These are phyloP conservation scores for Clunio marinus DNA, from an alignment of 2,888 invertebrate species.

Conservation along the genomic window DNA sequence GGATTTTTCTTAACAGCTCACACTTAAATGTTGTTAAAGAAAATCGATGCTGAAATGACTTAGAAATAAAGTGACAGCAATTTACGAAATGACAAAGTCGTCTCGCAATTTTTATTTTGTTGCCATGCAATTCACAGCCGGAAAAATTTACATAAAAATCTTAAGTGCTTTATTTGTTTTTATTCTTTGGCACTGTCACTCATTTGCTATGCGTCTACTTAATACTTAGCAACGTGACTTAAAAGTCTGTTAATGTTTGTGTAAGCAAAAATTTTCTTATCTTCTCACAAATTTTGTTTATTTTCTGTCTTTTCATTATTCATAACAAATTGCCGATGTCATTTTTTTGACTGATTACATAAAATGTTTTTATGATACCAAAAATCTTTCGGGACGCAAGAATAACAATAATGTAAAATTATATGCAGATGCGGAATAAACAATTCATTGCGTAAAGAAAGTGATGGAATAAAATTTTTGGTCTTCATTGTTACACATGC, in stretches of 20 bases:
- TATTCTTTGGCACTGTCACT: not conserved
- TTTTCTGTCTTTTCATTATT: conserved; percentile 2
- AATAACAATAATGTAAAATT: too few relatives aligned
- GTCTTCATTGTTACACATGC: conserved; percentile 30
- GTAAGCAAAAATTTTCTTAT: not conserved
- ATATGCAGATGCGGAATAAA: too few relatives aligned
- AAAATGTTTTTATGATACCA: too few relatives aligned
- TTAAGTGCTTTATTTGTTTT: conserved; percentile 17
- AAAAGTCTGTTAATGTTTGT: not conserved
- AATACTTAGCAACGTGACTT: not conserved
- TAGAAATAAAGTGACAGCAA: not conserved
- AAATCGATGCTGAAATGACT: not conserved
- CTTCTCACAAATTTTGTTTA: not conserved
- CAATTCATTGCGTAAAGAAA: too few relatives aligned
- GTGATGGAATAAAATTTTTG: too few relatives aligned
- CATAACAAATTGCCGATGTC: conserved; percentile 10
- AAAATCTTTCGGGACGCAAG: too few relatives aligned
- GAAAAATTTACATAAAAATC: conserved; percentile 1
- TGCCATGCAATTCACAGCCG: not conserved
- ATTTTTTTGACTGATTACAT: not conserved
- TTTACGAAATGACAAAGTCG: conserved; percentile 9
- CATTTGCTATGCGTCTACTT: not conserved
- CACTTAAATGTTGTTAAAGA: too few relatives aligned
- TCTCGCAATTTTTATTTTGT: not conserved
- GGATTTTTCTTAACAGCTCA: not conserved